Conservation (phyloP, 2,797 vertebrate genomes). For the Micrastur ruficollis region DNA sequence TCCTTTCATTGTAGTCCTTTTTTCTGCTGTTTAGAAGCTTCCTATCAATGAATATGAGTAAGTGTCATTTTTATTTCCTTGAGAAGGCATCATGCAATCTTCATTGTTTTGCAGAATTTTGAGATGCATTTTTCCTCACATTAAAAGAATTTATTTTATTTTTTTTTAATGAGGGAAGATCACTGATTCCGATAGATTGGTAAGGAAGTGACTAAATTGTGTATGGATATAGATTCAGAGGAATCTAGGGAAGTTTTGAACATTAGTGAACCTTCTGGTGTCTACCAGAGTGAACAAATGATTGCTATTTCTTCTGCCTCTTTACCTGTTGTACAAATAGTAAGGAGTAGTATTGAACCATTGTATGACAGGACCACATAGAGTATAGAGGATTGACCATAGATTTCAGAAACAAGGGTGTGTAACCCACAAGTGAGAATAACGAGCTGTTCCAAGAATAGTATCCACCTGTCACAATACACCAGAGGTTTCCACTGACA, state of each 20-base stretch:
- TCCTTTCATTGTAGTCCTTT: background rate
- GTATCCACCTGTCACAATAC: background rate
- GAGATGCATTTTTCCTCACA: background rate
- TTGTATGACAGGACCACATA: background rate
- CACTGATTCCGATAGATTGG: background rate
- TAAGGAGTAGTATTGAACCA: background rate
- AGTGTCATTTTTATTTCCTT: background rate
- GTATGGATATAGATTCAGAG: background rate
- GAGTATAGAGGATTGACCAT: background rate
- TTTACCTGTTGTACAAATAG: background rate
- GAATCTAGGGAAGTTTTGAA: background rate
- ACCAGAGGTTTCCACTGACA: background rate
- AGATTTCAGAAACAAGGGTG: background rate
- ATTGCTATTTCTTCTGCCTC: background rate
- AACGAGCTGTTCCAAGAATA: background rate
- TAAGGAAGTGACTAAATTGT: background rate
- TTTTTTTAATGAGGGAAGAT: background rate
- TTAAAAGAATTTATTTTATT: background rate
- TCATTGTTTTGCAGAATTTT: background rate
- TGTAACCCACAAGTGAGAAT: background rate
- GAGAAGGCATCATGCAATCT: background rate
- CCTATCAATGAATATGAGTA: background rate
- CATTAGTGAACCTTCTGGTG: background rate
- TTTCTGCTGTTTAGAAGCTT: background rate
- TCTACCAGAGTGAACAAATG: background rate